These are phyloP conservation scores for Himalopsyche kuldschensis DNA, from an alignment of 2,888 invertebrate species.

Conservation along the genomic window DNA sequence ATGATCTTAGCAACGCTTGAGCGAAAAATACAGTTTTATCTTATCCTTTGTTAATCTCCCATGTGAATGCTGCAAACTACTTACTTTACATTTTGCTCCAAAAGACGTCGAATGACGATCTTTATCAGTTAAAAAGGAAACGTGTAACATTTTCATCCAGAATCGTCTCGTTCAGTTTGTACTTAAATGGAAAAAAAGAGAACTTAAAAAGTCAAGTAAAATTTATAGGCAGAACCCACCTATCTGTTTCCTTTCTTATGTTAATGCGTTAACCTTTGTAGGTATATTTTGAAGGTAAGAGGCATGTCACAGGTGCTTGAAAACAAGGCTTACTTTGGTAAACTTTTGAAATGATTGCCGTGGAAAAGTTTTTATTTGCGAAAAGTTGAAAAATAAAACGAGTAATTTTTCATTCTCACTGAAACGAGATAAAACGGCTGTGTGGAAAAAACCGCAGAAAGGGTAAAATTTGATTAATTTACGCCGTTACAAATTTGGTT, in stretches of 20 bases:
- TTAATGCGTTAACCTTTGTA: conserved; percentile 1
- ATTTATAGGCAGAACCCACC: neutral
- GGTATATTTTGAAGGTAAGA: conserved; percentile 17
- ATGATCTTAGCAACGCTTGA: neutral
- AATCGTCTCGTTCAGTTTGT: neutral
- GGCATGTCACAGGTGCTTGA: conserved; percentile 20
- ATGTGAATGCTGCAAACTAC: neutral
- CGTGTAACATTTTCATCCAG: neutral
- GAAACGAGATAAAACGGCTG: neutral
- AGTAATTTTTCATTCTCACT: neutral
- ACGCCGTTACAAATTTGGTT: neutral
- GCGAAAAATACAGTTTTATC: neutral
- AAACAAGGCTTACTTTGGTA: conserved; percentile 16
- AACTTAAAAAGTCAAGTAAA: conserved; percentile 3
- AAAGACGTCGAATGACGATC: neutral
- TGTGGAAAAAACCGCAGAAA: neutral
- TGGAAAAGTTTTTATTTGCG: conserved; percentile 20
- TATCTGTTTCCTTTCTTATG: conserved; percentile 4
- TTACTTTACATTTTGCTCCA: neutral
- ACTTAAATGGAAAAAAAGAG: neutral
- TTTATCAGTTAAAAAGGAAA: conserved; percentile 5
- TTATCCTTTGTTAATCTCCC: neutral
- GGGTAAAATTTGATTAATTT: neutral
- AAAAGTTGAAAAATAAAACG: conserved; percentile 14
- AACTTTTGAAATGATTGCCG: conserved; percentile 28